Evolutionary conservation across 1,140 invertebrate species (phyloP).

Genomic region (Nasonia longicornis): DNA sequence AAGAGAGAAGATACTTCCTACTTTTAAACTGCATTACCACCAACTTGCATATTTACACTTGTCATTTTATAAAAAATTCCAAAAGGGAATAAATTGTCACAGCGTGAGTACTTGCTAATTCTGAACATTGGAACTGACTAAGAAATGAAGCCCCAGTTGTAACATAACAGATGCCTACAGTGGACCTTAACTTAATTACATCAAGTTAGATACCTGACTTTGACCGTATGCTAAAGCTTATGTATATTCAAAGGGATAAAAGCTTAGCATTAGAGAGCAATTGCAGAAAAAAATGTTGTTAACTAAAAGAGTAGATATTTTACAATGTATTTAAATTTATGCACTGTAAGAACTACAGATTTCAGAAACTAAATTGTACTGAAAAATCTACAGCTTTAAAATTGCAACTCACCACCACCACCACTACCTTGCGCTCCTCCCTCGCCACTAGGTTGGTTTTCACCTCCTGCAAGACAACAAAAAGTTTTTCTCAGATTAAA

Average conservation of each 20-base stretch:
- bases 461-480: constrained; percentile 56
- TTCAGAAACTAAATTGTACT: background rate
- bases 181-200: constrained; percentile 65
- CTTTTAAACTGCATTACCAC: background rate
- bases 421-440: constrained; percentile 56
- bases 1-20: background rate
- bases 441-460: constrained; percentile 59
- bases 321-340: background rate
- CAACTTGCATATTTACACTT: background rate
- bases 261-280: constrained; percentile 9
- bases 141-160: constrained; percentile 63
- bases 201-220: constrained; percentile 57
- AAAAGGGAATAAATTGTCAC: background rate
- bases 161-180: constrained; percentile 63
- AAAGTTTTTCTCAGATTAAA: constrained; percentile 5
- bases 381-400: constrained; percentile 21
- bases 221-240: constrained; percentile 44
- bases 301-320: background rate
- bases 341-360: background rate
- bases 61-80: background rate
- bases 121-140: constrained; percentile 51
- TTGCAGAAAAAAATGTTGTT: constrained; percentile 20
- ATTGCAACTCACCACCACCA: constrained; percentile 57
- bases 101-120: constrained; percentile 37
- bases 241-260: constrained; percentile 36